A percentile compares a stretch with the other conserved stretches of the same genome.
Conservation (phyloP, 2,888 invertebrate genomes). For the Parthenolecanium corni region DNA sequence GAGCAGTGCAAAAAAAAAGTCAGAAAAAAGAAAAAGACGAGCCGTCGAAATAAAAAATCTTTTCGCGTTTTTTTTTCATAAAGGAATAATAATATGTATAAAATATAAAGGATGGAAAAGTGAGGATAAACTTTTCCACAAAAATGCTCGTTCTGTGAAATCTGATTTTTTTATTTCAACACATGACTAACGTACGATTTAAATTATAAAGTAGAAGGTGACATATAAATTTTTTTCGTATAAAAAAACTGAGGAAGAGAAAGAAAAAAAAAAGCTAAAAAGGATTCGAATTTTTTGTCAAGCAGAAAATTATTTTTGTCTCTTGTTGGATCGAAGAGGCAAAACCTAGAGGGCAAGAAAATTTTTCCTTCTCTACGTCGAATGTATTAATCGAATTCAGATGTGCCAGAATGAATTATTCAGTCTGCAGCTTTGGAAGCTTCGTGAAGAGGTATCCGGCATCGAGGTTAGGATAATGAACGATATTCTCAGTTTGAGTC, state of each 20-base stretch:
- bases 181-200: slow-evolving; percentile 20
- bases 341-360: no score
- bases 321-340: no score
- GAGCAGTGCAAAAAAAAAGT: not conserved
- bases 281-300: not conserved
- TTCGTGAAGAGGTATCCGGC: no score
- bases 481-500: no score
- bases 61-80: slow-evolving; percentile 2
- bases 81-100: no score
- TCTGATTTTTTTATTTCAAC: slow-evolving; percentile 21
- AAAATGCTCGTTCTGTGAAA: slow-evolving; percentile 17
- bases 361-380: no score
- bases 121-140: slow-evolving; percentile 11
- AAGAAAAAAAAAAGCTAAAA: no score
- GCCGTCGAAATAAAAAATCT: slow-evolving; percentile 19
- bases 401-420: no score
- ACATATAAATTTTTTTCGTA: slow-evolving; percentile 9
- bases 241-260: no score
- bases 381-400: no score
- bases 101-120: not conserved
- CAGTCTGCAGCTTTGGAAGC: no score
- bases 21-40: slow-evolving; percentile 1
- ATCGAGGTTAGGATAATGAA: no score
- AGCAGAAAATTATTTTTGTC: not conserved
- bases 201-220: slow-evolving; percentile 14